phyloP scores from a whole-genome alignment of 2,797 vertebrate genomes.

The Lophura swinhoii region DNA sequence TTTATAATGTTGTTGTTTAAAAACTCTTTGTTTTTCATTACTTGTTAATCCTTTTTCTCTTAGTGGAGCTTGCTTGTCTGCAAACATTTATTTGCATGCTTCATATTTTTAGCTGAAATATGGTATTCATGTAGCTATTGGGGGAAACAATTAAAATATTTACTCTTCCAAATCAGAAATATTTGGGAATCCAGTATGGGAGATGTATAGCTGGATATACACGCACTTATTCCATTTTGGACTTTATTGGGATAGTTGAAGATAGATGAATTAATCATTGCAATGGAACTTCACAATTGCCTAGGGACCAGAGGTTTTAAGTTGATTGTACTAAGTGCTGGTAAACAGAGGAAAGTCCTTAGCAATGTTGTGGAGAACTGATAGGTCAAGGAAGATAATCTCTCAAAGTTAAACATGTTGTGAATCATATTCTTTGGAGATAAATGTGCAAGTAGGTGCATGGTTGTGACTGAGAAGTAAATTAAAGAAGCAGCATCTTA shows the following conservation, averaged over 20 bases:
- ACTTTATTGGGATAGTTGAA: not conserved
- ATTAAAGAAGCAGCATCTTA: not conserved
- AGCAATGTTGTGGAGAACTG: not conserved
- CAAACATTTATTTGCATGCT: not conserved
- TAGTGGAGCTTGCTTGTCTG: not conserved
- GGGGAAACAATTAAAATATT: not conserved
- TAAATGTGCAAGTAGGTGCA: not conserved
- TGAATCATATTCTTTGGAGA: not conserved
- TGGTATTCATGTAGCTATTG: not conserved
- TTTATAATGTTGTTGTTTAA: not conserved
- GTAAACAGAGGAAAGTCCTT: not conserved
- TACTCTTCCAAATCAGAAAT: not conserved
- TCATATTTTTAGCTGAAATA: not conserved
- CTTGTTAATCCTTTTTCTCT: not conserved
- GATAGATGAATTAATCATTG: conserved; percentile 3
- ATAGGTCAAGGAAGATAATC: not conserved
- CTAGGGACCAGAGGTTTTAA: not conserved
- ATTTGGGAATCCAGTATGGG: not conserved
- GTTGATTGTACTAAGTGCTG: not conserved
- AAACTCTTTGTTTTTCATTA: not conserved
- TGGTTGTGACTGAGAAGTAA: not conserved
- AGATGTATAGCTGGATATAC: not conserved
- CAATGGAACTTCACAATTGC: not conserved
- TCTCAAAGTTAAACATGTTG: not conserved
- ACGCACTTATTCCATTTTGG: not conserved